Evolutionary conservation across 2,888 invertebrate species (phyloP).

Genomic region (Thereva unica): DNA sequence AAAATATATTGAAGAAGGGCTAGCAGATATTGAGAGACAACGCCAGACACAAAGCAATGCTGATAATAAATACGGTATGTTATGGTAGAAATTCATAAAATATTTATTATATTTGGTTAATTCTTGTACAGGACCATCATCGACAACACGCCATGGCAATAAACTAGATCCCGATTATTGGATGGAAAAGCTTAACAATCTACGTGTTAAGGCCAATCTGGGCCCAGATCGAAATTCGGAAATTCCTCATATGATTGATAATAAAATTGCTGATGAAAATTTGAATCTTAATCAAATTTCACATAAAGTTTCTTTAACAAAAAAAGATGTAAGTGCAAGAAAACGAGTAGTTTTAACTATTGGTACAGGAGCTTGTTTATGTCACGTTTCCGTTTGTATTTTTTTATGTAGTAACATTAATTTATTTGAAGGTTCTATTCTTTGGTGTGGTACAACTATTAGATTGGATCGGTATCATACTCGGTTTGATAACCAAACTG

Average conservation of each 20-base stretch:
- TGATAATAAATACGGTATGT: conserved; percentile 45
- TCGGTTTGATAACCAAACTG: too few relatives aligned
- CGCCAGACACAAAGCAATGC: conserved; percentile 42
- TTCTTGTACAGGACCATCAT: not conserved
- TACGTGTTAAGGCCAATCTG: conserved; percentile 50
- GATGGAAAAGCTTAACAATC: conserved; percentile 55
- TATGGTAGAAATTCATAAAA: not conserved
- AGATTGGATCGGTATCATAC: too few relatives aligned
- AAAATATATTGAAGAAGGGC: conserved; percentile 58
- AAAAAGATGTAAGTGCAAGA: conserved; percentile 51
- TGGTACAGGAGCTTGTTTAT: too few relatives aligned
- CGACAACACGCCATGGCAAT: conserved; percentile 38
- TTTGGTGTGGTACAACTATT: too few relatives aligned
- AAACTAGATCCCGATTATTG: conserved; percentile 56
- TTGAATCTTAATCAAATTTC: conserved; percentile 53
- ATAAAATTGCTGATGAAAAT: conserved; percentile 58
- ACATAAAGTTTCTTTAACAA: conserved; percentile 53
- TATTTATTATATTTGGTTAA: not conserved
- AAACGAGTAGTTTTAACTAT: too few relatives aligned
- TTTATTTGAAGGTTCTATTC: too few relatives aligned
- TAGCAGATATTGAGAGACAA: conserved; percentile 55
- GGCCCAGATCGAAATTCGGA: conserved; percentile 43
- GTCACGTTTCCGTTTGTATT: too few relatives aligned
- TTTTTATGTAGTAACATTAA: too few relatives aligned
- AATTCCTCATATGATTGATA: conserved; percentile 49